Evolutionary conservation across 2,888 invertebrate genomes (phyloP), one percentile per base, ranked within the genome.

Genomic region (Troides helena): DNA sequence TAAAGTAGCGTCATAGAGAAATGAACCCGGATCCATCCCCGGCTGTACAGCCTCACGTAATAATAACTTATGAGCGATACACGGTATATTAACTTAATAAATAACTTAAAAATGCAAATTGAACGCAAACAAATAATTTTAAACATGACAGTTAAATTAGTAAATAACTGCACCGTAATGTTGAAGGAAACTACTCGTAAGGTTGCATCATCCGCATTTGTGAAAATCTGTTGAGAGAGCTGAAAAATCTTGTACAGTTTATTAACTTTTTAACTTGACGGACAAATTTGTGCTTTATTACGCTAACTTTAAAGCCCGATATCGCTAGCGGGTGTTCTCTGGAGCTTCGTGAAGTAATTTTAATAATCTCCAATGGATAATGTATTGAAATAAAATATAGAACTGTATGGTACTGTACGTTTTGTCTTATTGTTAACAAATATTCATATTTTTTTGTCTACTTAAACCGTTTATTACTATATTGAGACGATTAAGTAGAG

Each of bases 191-290:
- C 57, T 57, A 21, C 57, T 57, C n/a, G 57, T 57, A 57, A 21
- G 57, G 57, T 21, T 57, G 57, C 57, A 23, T 21, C n/a, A 8
- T 57, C 57, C 57, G 57, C 57, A 57, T 21, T 57, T 57, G 57
- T 7, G 6, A 21, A 57, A 57, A 57, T 57, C 57, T 57, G 57
- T 57, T 2, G 57, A 57, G 6, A 53, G 57, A 57, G 21, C 57
- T n/a, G 57, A 57, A 57, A 57, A 21, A 57, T 57, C 57, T 57
- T 57, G 57, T 57, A 56, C 56, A 57, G 21, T 21, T 57, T 57
- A 57, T 57, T 57, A 57, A 57, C n/a, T 57, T 57, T 57, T 57
- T 21, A 1, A 21, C 6, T 2, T 57, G 6, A 21, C 21, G 21
- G 8, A n/a, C 21, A 23, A 57, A n/a, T 17, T 57, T 57, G 21